phyloP scores from a whole-genome alignment of 2,888 invertebrate species.

The Embidobia sp. region DNA sequence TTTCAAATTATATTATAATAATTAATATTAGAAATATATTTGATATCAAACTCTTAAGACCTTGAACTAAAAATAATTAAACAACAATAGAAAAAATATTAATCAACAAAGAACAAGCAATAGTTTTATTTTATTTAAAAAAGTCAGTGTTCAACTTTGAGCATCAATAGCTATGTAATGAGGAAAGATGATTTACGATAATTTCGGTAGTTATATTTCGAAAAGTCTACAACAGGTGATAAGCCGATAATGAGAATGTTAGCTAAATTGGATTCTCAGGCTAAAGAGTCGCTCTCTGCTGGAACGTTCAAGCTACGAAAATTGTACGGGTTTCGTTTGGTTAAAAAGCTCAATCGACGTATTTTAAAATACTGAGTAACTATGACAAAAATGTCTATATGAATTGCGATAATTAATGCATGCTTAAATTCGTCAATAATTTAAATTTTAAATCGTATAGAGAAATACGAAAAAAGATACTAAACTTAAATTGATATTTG shows the following conservation, averaged over 20 bases:
- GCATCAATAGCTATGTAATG: constrained; percentile 3
- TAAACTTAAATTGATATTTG: too few species aligned
- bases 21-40: too few species aligned
- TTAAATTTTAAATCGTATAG: too few species aligned
- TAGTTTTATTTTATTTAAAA: neutral
- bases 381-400: too few species aligned
- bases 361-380: constrained; percentile 29
- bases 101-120: too few species aligned
- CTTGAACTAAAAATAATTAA: too few species aligned
- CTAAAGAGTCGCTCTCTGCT: constrained; percentile 43
- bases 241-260: constrained; percentile 40
- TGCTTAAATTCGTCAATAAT: too few species aligned
- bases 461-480: too few species aligned
- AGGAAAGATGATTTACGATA: constrained; percentile 29
- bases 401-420: too few species aligned
- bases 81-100: too few species aligned
- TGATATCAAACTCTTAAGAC: too few species aligned
- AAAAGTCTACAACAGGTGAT: constrained; percentile 42
- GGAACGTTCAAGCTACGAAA: constrained; percentile 38
- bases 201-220: constrained; percentile 29
- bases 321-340: constrained; percentile 11
- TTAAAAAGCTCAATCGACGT: constrained; percentile 4
- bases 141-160: neutral
- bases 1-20: too few species aligned
- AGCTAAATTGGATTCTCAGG: constrained; percentile 29